phyloP scores from a whole-genome alignment of 1,140 invertebrate species.

The Matsumurasca onukii region DNA sequence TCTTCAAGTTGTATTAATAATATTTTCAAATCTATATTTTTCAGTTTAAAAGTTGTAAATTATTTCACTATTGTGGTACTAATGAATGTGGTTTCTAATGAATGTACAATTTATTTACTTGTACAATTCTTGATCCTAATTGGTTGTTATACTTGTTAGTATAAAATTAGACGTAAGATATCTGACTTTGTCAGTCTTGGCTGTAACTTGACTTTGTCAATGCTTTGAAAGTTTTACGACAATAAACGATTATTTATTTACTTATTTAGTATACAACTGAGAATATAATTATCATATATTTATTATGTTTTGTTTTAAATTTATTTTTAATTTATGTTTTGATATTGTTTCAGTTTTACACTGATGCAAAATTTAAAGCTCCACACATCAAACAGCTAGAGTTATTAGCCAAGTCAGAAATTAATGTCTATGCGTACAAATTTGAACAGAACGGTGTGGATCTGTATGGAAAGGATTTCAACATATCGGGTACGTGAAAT shows the following conservation, averaged over 20 bases:
- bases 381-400: slow-evolving; percentile 45
- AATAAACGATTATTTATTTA: too few relatives aligned
- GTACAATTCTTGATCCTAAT: too few relatives aligned
- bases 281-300: too few relatives aligned
- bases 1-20: background rate
- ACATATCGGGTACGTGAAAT: slow-evolving; percentile 50
- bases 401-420: slow-evolving; percentile 39
- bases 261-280: too few relatives aligned
- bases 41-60: background rate
- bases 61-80: background rate
- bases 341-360: slow-evolving; percentile 45
- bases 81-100: background rate
- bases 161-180: too few relatives aligned
- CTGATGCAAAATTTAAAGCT: slow-evolving; percentile 46
- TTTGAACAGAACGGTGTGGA: slow-evolving; percentile 50
- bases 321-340: too few relatives aligned
- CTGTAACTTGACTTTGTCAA: too few relatives aligned
- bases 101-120: too few relatives aligned
- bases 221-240: too few relatives aligned
- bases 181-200: too few relatives aligned
- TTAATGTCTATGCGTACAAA: slow-evolving; percentile 49
- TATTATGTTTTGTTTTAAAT: too few relatives aligned
- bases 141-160: too few relatives aligned
- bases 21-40: slow-evolving; percentile 5
- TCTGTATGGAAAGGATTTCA: slow-evolving; percentile 50